Evolutionary conservation across 2,113 vertebrate species (phyloP).

Genomic region (Osmerus mordax): DNA sequence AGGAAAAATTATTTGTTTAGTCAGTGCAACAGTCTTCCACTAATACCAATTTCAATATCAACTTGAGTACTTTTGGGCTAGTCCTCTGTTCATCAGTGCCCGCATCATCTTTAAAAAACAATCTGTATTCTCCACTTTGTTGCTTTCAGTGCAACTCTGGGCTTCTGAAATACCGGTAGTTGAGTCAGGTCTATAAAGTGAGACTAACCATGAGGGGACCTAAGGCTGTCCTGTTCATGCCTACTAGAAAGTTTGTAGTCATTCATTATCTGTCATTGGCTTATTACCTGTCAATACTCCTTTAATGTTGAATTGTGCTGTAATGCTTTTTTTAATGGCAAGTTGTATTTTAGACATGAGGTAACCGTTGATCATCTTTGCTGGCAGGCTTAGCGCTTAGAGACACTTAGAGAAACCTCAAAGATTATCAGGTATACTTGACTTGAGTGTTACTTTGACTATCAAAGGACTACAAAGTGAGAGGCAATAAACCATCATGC

Average conservation of each 20-base stretch:
- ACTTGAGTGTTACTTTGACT: neutral
- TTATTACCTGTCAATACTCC: neutral
- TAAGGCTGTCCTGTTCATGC: no score
- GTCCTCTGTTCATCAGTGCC: no score
- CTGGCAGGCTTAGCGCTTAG: neutral
- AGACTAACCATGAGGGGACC: no score
- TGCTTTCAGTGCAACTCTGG: no score
- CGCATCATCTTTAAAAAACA: no score
- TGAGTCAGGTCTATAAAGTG: no score
- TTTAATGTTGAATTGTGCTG: neutral
- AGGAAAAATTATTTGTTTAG: neutral
- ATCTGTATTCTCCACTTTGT: no score
- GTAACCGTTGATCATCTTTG: neutral
- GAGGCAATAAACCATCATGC: neutral
- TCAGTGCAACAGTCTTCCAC: neutral
- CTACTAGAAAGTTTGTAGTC: no score
- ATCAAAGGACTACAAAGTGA: neutral
- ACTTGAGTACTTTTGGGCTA: no score
- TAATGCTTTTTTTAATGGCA: neutral
- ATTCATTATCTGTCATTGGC: no score
- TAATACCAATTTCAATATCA: neutral
- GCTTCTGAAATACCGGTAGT: no score
- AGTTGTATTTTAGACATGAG: neutral
- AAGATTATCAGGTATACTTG: neutral
- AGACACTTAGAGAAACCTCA: no score